Conservation (phyloP, 1,140 invertebrate genomes). For the Cryptotermes secundus region DNA sequence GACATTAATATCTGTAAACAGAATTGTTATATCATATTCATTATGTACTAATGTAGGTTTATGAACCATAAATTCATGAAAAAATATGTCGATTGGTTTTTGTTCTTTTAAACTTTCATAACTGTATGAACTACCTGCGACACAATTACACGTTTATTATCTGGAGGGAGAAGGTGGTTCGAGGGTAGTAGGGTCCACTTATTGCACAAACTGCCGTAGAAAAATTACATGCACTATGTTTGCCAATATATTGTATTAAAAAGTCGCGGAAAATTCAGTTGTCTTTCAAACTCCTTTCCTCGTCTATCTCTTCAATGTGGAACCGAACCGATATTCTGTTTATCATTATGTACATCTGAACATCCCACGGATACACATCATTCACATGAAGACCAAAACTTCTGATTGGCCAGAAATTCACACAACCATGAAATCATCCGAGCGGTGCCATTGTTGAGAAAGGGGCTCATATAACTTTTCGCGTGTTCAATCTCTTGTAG, state of each 20-base stretch:
- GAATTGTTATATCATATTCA: not conserved
- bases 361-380: not conserved
- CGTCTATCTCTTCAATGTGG: not conserved
- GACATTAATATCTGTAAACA: not conserved
- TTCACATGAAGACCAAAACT: not conserved
- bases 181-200: not conserved
- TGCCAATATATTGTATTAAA: slow-evolving; percentile 23
- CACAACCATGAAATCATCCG: not conserved
- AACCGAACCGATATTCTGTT: not conserved
- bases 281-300: not conserved
- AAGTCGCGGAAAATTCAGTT: slow-evolving; percentile 19
- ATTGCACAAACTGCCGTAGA: slow-evolving; percentile 25
- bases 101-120: not conserved
- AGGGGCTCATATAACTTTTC: not conserved
- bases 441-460: not conserved
- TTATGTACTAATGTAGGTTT: not conserved
- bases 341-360: not conserved
- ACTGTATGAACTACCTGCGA: not conserved
- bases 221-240: slow-evolving; percentile 27
- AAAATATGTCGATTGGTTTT: slow-evolving; percentile 27
- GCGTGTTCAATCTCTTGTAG: not conserved
- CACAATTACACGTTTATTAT: slow-evolving; percentile 15
- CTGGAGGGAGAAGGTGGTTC: not conserved
- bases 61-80: slow-evolving; percentile 23
- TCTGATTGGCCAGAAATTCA: not conserved